phyloP scores from a whole-genome alignment of 2,113 vertebrate genomes.

The Platanista minor region DNA sequence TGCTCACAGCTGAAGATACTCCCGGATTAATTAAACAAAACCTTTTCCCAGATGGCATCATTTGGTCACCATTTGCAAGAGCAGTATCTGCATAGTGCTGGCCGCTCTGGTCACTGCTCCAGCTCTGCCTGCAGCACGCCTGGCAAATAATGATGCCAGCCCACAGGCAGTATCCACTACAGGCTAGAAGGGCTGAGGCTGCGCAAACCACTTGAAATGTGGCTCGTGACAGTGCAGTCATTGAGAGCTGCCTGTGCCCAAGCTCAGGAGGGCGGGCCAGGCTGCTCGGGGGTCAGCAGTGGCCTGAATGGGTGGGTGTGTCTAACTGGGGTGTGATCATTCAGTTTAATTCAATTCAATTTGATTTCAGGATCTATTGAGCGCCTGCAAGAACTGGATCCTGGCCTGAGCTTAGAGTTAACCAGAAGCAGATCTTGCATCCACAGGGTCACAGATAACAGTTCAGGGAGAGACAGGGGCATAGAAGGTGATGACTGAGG shows the following conservation, averaged over 20 bases:
- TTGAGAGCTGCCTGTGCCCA: not conserved
- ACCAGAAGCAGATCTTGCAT: not conserved
- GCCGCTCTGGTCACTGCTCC: not conserved
- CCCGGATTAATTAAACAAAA: not conserved
- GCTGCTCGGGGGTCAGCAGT: not conserved
- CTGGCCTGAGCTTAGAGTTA: not conserved
- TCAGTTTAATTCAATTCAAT: not conserved
- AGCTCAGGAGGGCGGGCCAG: not conserved
- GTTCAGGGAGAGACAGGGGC: not conserved
- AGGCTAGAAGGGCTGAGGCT: not conserved
- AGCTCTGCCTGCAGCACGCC: accelerated
- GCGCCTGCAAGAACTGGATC: not conserved
- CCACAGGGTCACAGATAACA: not conserved
- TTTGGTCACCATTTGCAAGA: not conserved
- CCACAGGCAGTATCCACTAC: too few species aligned
- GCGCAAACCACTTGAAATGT: not conserved
- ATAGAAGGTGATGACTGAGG: not conserved
- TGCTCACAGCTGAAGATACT: not conserved
- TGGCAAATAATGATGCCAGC: not conserved
- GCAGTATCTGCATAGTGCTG: not conserved
- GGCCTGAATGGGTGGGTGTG: not conserved
- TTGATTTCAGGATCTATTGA: not conserved
- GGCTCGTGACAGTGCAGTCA: not conserved
- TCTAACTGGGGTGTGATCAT: not conserved
- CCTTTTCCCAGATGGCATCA: not conserved